Percentiles rank a stretch among this genome's conserved stretches.
Conservation (phyloP, 1,140 invertebrate species). For the Pseudomyrmex sp. region DNA sequence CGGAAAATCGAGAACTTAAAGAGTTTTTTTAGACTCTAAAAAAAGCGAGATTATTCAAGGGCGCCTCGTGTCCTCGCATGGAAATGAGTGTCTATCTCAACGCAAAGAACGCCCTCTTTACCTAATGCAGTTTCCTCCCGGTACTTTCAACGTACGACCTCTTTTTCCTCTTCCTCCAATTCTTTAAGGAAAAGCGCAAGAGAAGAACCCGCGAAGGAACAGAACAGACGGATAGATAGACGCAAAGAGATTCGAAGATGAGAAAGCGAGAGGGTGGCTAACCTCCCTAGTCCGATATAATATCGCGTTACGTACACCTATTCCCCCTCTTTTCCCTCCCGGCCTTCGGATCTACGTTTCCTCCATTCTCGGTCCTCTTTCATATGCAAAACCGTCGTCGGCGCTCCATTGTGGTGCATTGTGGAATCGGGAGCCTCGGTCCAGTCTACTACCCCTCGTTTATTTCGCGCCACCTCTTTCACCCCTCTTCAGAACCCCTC, state of each 20-base stretch:
- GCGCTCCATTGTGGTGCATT: conserved; percentile 80
- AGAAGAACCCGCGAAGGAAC: not conserved
- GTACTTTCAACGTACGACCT: conserved; percentile 55
- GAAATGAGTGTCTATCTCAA: conserved; percentile 69
- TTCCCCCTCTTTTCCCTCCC: conserved; percentile 27
- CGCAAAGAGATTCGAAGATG: conserved; percentile 42
- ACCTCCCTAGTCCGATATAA: conserved; percentile 74
- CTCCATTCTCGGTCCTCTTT: conserved; percentile 78
- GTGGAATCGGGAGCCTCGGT: conserved; percentile 78
- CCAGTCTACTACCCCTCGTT: conserved; percentile 81
- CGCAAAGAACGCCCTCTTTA: conserved; percentile 57
- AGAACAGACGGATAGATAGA: conserved; percentile 57
- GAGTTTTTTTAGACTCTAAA: too few relatives aligned
- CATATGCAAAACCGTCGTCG: conserved; percentile 83
- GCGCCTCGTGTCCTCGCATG: conserved; percentile 40
- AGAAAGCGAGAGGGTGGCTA: conserved; percentile 3
- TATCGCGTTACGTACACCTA: conserved; percentile 71
- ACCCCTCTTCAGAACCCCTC: conserved; percentile 41
- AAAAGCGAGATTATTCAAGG: not conserved
- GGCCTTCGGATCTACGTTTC: conserved; percentile 42
- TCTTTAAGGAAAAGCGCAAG: not conserved
- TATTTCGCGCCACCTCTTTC: conserved; percentile 75
- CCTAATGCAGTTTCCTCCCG: conserved; percentile 65
- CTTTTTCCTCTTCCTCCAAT: not conserved
- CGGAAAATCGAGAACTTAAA: conserved; percentile 43